These are phyloP conservation scores for Chaitophorus viminalis DNA, from an alignment of 2,888 invertebrate species.

Conservation along the genomic window DNA sequence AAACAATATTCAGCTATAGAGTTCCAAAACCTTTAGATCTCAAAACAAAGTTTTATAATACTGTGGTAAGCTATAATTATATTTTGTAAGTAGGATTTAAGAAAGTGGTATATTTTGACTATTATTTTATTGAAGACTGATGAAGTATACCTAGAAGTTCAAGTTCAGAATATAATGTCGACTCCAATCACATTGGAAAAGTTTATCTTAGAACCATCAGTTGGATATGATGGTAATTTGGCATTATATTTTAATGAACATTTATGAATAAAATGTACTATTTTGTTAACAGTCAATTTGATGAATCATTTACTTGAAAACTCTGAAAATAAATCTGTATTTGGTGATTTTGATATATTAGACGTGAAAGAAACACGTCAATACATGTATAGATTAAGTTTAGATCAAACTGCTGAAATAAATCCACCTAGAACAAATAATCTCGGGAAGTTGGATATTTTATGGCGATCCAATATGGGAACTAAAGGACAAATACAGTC, in stretches of 20 bases:
- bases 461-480: constrained; percentile 96
- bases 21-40: constrained; percentile 98
- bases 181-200: constrained; percentile 94
- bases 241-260: too few species aligned
- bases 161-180: constrained; percentile 92
- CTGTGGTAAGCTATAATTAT: constrained; percentile 73
- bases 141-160: constrained; percentile 78
- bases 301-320: constrained; percentile 75
- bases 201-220: constrained; percentile 91
- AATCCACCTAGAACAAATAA: constrained; percentile 83
- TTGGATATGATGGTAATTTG: constrained; percentile 78
- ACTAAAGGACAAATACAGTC: constrained; percentile 97
- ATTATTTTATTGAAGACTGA: constrained; percentile 70
- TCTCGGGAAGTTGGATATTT: constrained; percentile 96
- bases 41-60: constrained; percentile 97
- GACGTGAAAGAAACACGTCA: constrained; percentile 93
- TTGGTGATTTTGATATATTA: constrained; percentile 82
- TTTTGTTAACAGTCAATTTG: constrained; percentile 72
- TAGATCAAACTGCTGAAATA: constrained; percentile 78
- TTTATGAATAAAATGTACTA: background rate
- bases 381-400: constrained; percentile 91
- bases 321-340: constrained; percentile 74
- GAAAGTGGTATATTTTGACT: constrained; percentile 21
- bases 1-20: constrained; percentile 98
- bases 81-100: background rate